Evolutionary conservation across 2,113 vertebrate species (phyloP), one percentile per base, ranked within the genome.

Genomic region (Chionomys nivalis): DNA sequence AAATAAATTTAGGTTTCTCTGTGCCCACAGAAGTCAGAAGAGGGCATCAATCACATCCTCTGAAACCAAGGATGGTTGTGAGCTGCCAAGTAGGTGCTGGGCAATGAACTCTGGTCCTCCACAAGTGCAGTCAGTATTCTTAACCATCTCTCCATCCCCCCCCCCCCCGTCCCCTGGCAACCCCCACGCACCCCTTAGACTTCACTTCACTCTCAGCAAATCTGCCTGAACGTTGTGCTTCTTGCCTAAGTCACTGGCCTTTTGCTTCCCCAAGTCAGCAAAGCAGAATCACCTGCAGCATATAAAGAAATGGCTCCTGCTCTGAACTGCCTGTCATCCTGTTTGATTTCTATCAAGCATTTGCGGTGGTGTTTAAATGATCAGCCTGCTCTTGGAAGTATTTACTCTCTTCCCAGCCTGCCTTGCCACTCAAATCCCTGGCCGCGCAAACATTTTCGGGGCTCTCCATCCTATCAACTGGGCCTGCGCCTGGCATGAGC

Each of bases 291-390:
- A n/a, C 33, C 44, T n/a, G 47, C 21, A 89, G 70, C 85, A 89
- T 7, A 1, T 36, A 21, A 73, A 95, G 49, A 78, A 81, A 72
- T 12, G 44, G 10, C 63, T 85, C 47, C 28, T 26, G 39, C 68
- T 90, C 82, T 63, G 96, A 88, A 72, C 17, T 23, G 75, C 44
- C 42, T 61, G 33, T 9, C 79, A 33, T 44, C 63, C 85, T 36
- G 90, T 61, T 85, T 88, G 79, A 61, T 90, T 78, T 47, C 61
- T 39, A 72, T 42, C 39, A 49, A 82, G 31, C 33, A 49, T 49
- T 76, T 88, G 75, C 44, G 65, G 19, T 87, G 83, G 21, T 63
- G 88, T 70, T 95, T 86, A 87, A 95, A 93, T 75, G 17, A 94
- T 44, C 31, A 87, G 63, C 13, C 47, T 24, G 17, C 2, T 0